Evolutionary conservation across 2,888 invertebrate genomes (phyloP).

Genomic region (Rhagium mordax): DNA sequence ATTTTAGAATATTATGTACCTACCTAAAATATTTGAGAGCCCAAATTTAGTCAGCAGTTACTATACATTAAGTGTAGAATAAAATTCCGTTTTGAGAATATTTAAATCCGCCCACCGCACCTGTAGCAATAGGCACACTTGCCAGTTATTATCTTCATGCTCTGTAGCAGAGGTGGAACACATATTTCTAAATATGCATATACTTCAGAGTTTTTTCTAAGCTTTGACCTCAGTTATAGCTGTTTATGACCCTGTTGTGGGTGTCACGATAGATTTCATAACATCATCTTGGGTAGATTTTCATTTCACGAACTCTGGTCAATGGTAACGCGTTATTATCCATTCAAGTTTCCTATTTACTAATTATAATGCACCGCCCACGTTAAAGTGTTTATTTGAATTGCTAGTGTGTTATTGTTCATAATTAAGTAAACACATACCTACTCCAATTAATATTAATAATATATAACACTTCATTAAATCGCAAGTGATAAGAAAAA

Average conservation of each 20-base stretch:
- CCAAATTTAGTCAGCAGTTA: too few species aligned
- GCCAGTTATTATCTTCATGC: slow-evolving; percentile 20
- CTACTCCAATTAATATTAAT: not conserved
- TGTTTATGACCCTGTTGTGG: slow-evolving; percentile 21
- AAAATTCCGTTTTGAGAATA: not conserved
- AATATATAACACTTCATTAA: not conserved
- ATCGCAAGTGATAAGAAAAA: not conserved
- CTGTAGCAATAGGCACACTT: not conserved
- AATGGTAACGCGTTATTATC: slow-evolving; percentile 6
- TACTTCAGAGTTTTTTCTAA: slow-evolving; percentile 11
- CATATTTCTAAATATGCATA: slow-evolving; percentile 8
- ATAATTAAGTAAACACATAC: not conserved
- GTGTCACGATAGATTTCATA: slow-evolving; percentile 19
- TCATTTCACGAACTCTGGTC: slow-evolving; percentile 4
- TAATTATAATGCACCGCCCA: slow-evolving; percentile 18
- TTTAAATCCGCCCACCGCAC: slow-evolving; percentile 6
- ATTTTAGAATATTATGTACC: too few species aligned
- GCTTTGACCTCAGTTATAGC: slow-evolving; percentile 14
- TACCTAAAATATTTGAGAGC: too few species aligned
- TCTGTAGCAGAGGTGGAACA: slow-evolving; percentile 10
- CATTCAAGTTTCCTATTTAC: slow-evolving; percentile 1
- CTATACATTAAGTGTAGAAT: too few species aligned
- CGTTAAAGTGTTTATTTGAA: not conserved
- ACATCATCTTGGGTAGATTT: slow-evolving; percentile 11
- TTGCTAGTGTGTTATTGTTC: not conserved